phyloP scores from a whole-genome alignment of 2,113 vertebrate species.

The Andinoacara biseriatus region DNA sequence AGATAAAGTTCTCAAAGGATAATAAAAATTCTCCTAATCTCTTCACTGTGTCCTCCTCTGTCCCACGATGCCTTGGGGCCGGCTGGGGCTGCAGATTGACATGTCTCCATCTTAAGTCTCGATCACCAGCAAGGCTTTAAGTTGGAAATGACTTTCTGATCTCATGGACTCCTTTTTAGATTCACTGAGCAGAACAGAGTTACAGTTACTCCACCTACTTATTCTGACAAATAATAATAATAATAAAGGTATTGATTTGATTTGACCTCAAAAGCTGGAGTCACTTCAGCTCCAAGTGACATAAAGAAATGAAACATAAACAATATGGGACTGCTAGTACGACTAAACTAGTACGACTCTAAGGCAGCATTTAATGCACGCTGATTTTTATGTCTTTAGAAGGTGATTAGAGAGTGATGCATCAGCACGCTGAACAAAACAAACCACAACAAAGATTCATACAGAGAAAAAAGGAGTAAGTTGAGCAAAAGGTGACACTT shows the following conservation, averaged over 20 bases:
- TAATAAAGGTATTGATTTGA: not conserved
- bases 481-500: slow-evolving; percentile 42
- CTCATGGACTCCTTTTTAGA: slow-evolving; percentile 24
- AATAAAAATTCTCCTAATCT: slow-evolving; percentile 66
- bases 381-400: not conserved
- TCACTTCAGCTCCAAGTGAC: not conserved
- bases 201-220: slow-evolving; percentile 17
- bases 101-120: slow-evolving; percentile 59
- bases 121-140: slow-evolving; percentile 60
- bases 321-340: not conserved
- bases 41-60: slow-evolving; percentile 36
- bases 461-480: slow-evolving; percentile 29
- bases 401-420: not conserved
- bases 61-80: slow-evolving; percentile 49
- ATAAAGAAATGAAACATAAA: not conserved
- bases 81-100: slow-evolving; percentile 27
- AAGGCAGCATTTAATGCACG: not conserved
- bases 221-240: not conserved
- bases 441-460: not conserved
- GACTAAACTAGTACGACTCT: not conserved
- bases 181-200: slow-evolving; percentile 28
- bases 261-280: not conserved
- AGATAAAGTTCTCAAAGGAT: slow-evolving; percentile 61
- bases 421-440: not conserved
- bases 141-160: slow-evolving; percentile 67